Percentiles rank a stretch among this genome's conserved stretches.
Evolutionary conservation across 2,113 vertebrate genomes (phyloP).

Genomic region (Corythoichthys intestinalis): DNA sequence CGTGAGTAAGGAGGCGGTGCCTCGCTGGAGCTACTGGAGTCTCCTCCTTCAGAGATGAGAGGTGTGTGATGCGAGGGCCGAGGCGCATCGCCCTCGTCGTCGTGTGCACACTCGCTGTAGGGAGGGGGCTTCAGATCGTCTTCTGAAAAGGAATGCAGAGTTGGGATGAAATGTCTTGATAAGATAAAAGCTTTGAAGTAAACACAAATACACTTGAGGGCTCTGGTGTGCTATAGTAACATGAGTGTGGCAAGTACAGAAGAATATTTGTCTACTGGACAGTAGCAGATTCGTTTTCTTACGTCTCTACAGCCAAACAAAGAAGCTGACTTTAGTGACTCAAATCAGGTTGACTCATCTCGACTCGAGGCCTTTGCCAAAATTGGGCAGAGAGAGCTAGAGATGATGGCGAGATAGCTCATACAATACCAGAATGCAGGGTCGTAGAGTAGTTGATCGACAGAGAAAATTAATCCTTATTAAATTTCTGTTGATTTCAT

Average conservation of each 20-base stretch:
- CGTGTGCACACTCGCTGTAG: conserved; percentile 74
- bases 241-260: background rate
- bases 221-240: background rate
- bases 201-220: background rate
- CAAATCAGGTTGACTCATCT: background rate
- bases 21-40: conserved; percentile 63
- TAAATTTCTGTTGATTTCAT: too few relatives aligned
- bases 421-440: background rate
- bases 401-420: background rate
- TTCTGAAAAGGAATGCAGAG: conserved; percentile 46
- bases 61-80: conserved; percentile 42
- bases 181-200: background rate
- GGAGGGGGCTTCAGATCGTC: conserved; percentile 81
- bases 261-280: background rate
- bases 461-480: too few relatives aligned
- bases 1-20: conserved; percentile 78
- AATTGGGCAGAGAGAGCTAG: background rate
- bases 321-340: background rate
- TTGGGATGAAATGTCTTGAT: background rate
- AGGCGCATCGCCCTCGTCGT: conserved; percentile 29
- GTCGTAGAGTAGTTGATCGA: too few relatives aligned
- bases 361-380: background rate
- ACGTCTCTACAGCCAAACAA: background rate
- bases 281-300: background rate
- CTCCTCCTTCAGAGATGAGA: conserved; percentile 62